Evolutionary conservation across 2,113 vertebrate genomes (phyloP).

Genomic region (Vulpes ferrilata): DNA sequence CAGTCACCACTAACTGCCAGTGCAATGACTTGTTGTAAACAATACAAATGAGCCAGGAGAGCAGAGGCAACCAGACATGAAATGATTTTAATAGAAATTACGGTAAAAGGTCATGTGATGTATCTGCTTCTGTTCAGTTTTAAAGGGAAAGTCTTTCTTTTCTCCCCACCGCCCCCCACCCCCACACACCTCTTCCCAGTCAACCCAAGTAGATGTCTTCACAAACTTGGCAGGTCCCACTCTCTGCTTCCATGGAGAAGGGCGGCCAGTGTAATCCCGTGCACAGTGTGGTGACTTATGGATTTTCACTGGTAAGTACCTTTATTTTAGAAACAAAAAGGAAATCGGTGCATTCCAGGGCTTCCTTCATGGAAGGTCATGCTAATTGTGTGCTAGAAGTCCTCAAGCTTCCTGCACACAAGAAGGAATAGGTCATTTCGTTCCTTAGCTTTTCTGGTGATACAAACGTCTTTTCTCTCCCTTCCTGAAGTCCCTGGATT

Average conservation of each 20-base stretch:
- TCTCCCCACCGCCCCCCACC: not conserved
- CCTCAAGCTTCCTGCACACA: slow-evolving; percentile 40
- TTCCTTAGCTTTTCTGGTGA: slow-evolving; percentile 54
- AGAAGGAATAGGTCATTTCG: slow-evolving; percentile 40
- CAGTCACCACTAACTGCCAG: slow-evolving; percentile 89
- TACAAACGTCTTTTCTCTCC: slow-evolving; percentile 71
- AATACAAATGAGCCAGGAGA: slow-evolving; percentile 91
- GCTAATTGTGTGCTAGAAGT: slow-evolving; percentile 32
- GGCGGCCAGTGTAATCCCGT: slow-evolving; percentile 65
- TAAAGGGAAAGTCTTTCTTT: slow-evolving; percentile 89
- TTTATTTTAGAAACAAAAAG: slow-evolving; percentile 62
- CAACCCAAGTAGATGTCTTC: slow-evolving; percentile 70
- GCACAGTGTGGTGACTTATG: slow-evolving; percentile 73
- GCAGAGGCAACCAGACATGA: slow-evolving; percentile 91
- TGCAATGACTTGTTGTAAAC: slow-evolving; percentile 91
- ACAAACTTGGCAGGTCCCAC: slow-evolving; percentile 46
- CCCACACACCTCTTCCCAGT: not conserved
- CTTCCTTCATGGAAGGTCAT: slow-evolving; percentile 63
- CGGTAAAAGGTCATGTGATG: slow-evolving; percentile 91
- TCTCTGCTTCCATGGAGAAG: slow-evolving; percentile 69
- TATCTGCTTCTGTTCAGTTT: slow-evolving; percentile 86
- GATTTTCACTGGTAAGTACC: slow-evolving; percentile 65
- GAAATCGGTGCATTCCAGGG: not conserved
- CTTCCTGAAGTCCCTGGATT: slow-evolving; percentile 56
- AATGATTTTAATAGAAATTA: slow-evolving; percentile 93